These are phyloP conservation scores for Anseranas semipalmata DNA, from an alignment of 2,113 vertebrate genomes.

Conservation along the genomic window DNA sequence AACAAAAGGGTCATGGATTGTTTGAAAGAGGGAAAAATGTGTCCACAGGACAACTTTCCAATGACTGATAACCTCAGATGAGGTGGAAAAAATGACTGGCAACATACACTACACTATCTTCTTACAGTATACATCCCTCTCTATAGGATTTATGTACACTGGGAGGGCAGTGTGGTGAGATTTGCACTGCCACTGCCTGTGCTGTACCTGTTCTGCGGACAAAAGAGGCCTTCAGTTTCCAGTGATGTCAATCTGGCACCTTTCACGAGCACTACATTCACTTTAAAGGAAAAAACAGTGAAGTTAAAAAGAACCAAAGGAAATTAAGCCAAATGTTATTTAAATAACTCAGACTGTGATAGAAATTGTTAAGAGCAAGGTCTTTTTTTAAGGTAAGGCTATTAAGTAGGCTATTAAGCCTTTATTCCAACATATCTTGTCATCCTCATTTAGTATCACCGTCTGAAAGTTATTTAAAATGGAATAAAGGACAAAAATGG, in stretches of 20 bases:
- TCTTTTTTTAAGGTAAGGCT: background rate
- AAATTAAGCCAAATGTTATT: conserved; percentile 77
- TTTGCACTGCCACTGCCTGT: conserved; percentile 50
- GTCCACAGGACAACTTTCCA: background rate
- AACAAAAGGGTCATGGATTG: background rate
- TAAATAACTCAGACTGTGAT: conserved; percentile 44
- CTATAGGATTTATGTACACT: conserved; percentile 41
- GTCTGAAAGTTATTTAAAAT: conserved; percentile 49
- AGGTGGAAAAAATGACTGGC: background rate
- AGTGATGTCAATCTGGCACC: conserved; percentile 69
- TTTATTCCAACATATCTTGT: background rate
- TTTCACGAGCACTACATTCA: conserved; percentile 59
- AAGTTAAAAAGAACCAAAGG: conserved; percentile 67
- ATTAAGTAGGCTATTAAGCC: background rate
- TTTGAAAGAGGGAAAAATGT: background rate
- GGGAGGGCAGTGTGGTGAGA: conserved; percentile 39
- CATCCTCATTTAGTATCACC: conserved; percentile 11
- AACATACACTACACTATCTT: background rate
- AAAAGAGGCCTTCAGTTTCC: conserved; percentile 69
- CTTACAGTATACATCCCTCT: background rate
- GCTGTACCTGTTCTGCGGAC: conserved; percentile 54
- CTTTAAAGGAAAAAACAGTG: conserved; percentile 77
- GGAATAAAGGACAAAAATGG: conserved; percentile 1
- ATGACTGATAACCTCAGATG: background rate
- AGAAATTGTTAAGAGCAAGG: conserved; percentile 24